phyloP scores from a whole-genome alignment of 35 echinoderm and acorn worm genomes.

The Apostichopus japonicus region DNA sequence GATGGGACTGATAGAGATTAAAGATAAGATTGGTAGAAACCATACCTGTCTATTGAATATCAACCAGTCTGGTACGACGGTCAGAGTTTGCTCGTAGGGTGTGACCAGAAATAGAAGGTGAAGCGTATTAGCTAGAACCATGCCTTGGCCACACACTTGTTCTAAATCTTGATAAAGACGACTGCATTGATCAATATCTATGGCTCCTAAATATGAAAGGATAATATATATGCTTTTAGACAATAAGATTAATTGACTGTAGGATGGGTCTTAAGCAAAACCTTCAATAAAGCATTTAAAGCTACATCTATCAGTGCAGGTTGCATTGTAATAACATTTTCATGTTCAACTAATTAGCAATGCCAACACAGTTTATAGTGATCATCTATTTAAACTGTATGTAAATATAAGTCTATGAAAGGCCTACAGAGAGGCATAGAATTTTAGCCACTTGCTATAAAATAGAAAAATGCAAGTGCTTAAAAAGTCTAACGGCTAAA shows the following conservation, averaged over 20 bases:
- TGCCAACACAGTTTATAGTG: neutral
- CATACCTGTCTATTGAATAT: constrained; percentile 82
- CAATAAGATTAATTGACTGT: no score
- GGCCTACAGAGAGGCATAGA: no score
- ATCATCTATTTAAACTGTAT: no score
- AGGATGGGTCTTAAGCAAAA: neutral
- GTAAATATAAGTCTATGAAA: no score
- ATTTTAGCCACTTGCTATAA: no score
- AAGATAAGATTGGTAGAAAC: no score
- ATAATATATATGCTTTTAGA: neutral
- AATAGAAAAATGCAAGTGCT: no score
- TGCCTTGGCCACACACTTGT: constrained; percentile 72
- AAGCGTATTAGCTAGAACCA: constrained; percentile 83
- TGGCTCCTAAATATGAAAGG: constrained; percentile 59
- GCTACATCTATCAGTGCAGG: neutral
- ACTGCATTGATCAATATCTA: constrained; percentile 86
- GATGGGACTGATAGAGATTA: no score
- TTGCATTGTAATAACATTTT: no score
- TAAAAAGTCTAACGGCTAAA: no score
- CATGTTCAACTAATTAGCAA: no score
- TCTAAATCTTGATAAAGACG: constrained; percentile 76
- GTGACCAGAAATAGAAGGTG: constrained; percentile 94
- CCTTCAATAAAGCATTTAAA: neutral
- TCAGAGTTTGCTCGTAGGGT: constrained; percentile 67
- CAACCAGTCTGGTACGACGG: constrained; percentile 72